phyloP scores from a whole-genome alignment of 30 jellyfish, hydroid and myxozoan genomes.

The Catostylus mosaicus region DNA sequence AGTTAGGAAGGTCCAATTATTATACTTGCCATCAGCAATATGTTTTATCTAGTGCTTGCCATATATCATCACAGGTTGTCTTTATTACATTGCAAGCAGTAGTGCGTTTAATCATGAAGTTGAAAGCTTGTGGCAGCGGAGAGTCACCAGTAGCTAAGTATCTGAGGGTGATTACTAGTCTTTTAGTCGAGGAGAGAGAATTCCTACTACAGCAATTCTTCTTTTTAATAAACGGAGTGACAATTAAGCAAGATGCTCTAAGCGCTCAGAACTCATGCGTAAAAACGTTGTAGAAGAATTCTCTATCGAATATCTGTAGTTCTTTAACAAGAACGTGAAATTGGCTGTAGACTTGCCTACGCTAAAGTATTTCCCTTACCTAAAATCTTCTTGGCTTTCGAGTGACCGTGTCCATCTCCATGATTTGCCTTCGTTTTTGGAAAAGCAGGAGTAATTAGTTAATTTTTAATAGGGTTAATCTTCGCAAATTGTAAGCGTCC shows the following conservation, averaged over 20 bases:
- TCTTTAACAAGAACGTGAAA: not conserved
- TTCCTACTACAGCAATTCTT: constrained; percentile 7
- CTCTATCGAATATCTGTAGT: not conserved
- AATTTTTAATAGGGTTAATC: too few species aligned
- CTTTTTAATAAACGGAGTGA: constrained; percentile 13
- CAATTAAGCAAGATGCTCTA: constrained; percentile 12
- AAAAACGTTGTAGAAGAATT: not conserved
- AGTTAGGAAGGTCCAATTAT: not conserved
- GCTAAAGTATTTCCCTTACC: too few species aligned
- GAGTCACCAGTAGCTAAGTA: constrained; percentile 7
- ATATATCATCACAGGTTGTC: constrained; percentile 21
- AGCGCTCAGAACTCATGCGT: constrained; percentile 16
- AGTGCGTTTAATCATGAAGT: constrained; percentile 15
- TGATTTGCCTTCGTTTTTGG: too few species aligned
- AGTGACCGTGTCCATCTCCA: too few species aligned
- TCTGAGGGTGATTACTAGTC: constrained; percentile 1
- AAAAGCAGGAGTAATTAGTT: too few species aligned
- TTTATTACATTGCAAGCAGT: constrained; percentile 28
- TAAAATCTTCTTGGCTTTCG: too few species aligned
- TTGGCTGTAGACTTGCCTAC: not conserved
- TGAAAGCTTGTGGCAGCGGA: constrained; percentile 15
- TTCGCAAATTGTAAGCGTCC: too few species aligned
- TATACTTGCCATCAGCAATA: not conserved
- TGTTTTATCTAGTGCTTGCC: constrained; percentile 1
- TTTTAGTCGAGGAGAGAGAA: constrained; percentile 13